Conservation (phyloP, 2,113 vertebrate species). For the Anarrhichthys ocellatus region DNA sequence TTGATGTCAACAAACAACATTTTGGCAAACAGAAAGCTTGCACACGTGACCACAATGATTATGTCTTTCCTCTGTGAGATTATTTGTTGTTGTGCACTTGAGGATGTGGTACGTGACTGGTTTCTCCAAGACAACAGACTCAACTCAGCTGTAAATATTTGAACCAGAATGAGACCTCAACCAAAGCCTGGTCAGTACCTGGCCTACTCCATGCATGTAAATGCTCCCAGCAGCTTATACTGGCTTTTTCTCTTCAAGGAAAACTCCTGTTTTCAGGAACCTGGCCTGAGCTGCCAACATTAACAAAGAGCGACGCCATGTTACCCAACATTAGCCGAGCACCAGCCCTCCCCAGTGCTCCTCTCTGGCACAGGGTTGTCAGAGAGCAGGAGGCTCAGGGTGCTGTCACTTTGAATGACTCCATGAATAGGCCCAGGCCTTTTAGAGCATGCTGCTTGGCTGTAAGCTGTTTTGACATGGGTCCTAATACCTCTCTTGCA, state of each 20-base stretch:
- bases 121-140: constrained; percentile 32
- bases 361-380: constrained; percentile 29
- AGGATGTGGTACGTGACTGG: constrained; percentile 46
- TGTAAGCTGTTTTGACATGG: constrained; percentile 82
- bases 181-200: constrained; percentile 16
- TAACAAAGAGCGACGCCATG: constrained; percentile 64
- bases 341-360: constrained; percentile 15
- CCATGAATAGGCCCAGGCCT: constrained; percentile 63
- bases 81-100: constrained; percentile 21
- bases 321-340: constrained; percentile 57
- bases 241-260: constrained; percentile 28
- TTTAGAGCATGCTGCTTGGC: constrained; percentile 64
- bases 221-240: constrained; percentile 24
- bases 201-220: background rate
- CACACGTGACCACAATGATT: constrained; percentile 38
- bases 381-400: constrained; percentile 54
- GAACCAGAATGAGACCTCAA: constrained; percentile 26
- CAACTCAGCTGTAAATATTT: constrained; percentile 47
- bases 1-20: constrained; percentile 41
- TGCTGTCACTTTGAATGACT: constrained; percentile 82
- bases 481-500: constrained; percentile 76
- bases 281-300: constrained; percentile 60
- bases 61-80: constrained; percentile 37
- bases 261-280: constrained; percentile 55
- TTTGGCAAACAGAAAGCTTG: constrained; percentile 24